Conservation (phyloP, 2,113 vertebrate species). For the Podarcis muralis region DNA sequence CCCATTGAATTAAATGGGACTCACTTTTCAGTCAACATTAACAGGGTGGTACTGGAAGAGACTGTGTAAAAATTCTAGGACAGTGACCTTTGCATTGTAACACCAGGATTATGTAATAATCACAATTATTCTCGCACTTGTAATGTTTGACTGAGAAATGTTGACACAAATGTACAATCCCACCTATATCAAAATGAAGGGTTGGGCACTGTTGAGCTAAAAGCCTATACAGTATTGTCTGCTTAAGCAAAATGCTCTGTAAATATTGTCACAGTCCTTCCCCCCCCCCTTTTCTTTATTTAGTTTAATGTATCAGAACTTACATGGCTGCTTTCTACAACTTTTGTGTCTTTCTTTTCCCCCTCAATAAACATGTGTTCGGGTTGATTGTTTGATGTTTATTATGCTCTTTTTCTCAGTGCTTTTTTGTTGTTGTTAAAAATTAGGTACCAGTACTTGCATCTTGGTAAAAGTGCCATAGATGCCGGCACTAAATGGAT, state of each 20-base stretch:
- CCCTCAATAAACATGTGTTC: background rate
- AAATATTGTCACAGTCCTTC: background rate
- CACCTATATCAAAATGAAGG: background rate
- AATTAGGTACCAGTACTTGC: too few species aligned
- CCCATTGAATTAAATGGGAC: too few species aligned
- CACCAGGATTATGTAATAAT: background rate
- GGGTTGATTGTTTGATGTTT: background rate
- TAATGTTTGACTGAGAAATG: background rate
- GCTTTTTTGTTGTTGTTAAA: background rate
- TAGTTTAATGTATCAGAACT: background rate
- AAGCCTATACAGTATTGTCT: background rate
- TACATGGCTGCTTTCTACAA: background rate
- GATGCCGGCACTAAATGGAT: too few species aligned
- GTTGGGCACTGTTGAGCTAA: background rate
- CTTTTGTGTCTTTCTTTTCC: background rate
- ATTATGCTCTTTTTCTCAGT: background rate
- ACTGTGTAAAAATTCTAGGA: background rate
- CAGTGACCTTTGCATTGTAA: background rate
- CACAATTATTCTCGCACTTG: background rate
- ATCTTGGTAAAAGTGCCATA: too few species aligned
- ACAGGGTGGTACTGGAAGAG: too few species aligned
- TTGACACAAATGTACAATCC: background rate
- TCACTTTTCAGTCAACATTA: too few species aligned
- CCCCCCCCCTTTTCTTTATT: background rate
- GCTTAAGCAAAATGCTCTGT: background rate